Evolutionary conservation across 2,888 invertebrate genomes (phyloP), one percentile per base, ranked within the genome.

Genomic region (Ochropleura leucogaster): DNA sequence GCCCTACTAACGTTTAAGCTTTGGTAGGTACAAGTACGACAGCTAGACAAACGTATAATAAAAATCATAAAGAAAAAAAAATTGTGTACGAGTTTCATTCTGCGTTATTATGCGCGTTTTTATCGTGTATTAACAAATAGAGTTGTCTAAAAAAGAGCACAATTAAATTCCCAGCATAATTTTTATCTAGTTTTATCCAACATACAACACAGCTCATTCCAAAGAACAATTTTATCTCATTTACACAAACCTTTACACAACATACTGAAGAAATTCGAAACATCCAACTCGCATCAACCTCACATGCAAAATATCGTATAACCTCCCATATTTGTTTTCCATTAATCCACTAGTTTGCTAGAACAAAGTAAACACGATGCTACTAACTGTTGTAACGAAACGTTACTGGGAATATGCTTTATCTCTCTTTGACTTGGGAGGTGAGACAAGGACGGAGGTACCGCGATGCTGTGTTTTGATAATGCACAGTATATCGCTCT

Each of bases 311-410:
- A 87, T 87, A 89, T 85, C 82, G 77, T 88, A 86, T 89, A 87
- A 87, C 86, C 83, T 78, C 80, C 67, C 86, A 88, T 92, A 90
- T 91, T 92, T 92, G 91, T 89, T 90, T 90, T 87, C 89, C 89
- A 91, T 91, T 92, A 92, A 90, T 91, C 88, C 88, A 84, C 84
- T 87, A 88, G 89, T 90, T 88, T 84, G 86, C 85, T 77, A 88
- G 85, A 85, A 88, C 88, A 87, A 84, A 85, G 89, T 84, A 88
- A 90, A 89, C 86, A 86, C 69, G 77, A 78, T 81, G 81, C 81
- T n/a, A 76, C 73, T 82, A 82, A 74, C 79, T 79, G 81, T 81
- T 83, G 81, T 87, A 86, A 86, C 83, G 72, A 76, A 89, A 88
- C 85, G 89, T 84, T 72, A 59, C 70, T 75, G 77, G 73, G 63